Base-by-base conservation (phyloP, 2,888 invertebrate species). In the Andrena hattorfiana region DNA sequence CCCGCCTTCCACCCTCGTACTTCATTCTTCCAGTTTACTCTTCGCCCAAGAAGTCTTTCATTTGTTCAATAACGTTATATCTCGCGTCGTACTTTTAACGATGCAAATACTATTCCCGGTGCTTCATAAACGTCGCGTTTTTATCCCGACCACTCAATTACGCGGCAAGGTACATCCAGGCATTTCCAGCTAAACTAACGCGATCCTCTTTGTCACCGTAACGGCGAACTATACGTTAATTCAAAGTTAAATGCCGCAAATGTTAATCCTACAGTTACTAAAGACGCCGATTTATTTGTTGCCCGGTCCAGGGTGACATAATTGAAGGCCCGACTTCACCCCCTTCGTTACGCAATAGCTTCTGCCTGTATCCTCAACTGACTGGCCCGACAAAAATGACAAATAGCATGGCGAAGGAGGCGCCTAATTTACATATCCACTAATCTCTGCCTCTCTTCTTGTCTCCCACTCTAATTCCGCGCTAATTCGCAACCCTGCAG, bases 391-490 rank as follows among this genome's bases (percentile, higher is more conserved):
- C 84, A 91, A 89, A 91, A 92, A 92, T 92, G 92, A 91, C 86
- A 91, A 90, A 90, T 89, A 89, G 89, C 88, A n/a, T 69, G 77
- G 77, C 88, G 76, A 89, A 89, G 88, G 83, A 89, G 89, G 59
- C 86, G 84, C 81, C 85, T 87, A 86, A 92, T 92, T 91, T 92
- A 89, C 91, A 91, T 90, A 87, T 87, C 85, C 85, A 87, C 88
- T 91, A 90, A 90, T 91, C 90, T 89, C 87, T 78, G 64, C 81
- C 83, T 84, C 80, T 81, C 84, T 64, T 75, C 74, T 83, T 82
- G 77, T 86, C 83, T 80, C 83, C 74, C 75, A 72, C 75, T 81
- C 86, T 89, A 90, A 91, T 91, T 83, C 86, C 79, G 60, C 73
- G 63, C 79, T 86, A 86, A 87, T 87, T 87, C 83, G 66, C 30